These are phyloP conservation scores for Callinectes sapidus DNA, from an alignment of 2,888 invertebrate genomes.

Conservation along the genomic window DNA sequence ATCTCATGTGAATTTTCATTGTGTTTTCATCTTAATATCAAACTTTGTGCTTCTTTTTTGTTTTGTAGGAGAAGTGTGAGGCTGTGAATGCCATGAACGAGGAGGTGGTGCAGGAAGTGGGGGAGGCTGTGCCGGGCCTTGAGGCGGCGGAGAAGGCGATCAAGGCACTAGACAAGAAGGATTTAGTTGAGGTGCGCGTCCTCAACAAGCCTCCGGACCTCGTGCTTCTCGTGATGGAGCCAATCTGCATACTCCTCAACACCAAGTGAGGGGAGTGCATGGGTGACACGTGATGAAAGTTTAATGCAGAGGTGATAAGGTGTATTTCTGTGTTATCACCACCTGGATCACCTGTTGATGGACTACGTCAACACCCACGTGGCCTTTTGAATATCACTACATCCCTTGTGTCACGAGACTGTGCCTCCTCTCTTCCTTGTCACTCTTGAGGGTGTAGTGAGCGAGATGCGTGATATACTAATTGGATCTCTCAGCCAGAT, in stretches of 20 bases:
- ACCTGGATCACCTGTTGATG: neutral
- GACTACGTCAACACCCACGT: neutral
- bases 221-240: conserved; percentile 93
- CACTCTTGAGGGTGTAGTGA: neutral
- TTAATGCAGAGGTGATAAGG: neutral
- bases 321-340: neutral
- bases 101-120: conserved; percentile 66
- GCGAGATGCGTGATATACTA: neutral
- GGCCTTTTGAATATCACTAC: neutral
- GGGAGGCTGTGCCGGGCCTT: conserved; percentile 88
- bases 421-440: neutral
- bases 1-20: neutral
- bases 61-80: conserved; percentile 65
- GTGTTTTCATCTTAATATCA: neutral
- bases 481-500: neutral
- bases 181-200: conserved; percentile 91
- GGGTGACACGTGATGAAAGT: neutral
- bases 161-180: conserved; percentile 89
- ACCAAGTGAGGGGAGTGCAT: conserved; percentile 78
- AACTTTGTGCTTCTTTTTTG: neutral
- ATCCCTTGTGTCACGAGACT: neutral
- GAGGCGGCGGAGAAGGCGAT: conserved; percentile 89
- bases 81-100: conserved; percentile 58
- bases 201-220: conserved; percentile 91
- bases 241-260: conserved; percentile 88